Base-by-base conservation (phyloP, 2,113 vertebrate genomes). In the Rattus rattus region DNA sequence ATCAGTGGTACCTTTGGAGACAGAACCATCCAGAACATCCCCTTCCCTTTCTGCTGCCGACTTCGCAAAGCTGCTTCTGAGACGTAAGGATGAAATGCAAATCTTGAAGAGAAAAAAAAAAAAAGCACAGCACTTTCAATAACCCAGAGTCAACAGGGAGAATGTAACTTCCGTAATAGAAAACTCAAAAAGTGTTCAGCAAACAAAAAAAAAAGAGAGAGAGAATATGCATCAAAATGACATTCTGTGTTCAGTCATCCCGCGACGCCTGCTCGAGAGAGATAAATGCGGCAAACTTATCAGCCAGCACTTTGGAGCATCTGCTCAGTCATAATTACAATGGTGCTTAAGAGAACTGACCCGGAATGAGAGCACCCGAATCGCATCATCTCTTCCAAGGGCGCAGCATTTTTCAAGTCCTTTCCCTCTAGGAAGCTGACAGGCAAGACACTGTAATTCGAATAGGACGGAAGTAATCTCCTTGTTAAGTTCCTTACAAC, bases 131-230 rank as follows among this genome's bases (percentile, higher is more conserved):
- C 94, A 88, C 30, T 76, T 94, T 88, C 67, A 88, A 94, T 91
- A 83, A 77, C 54, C 36, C 63, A 89, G 70, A 94, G n/a, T 81
- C 94, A 95, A 79, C 83, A 93, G 73, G 63, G 90, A 61, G 92
- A 97, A 84, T 96, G 73, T 94, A 86, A 97, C 61, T 88, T 79
- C 80, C 49, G 8, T 69, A 89, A 90, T 19, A 88, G 92, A 95
- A 94, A 95, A 92, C 77, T 87, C 63, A 70, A 63, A 90, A 96
- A 91, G 88, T 73, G 72, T 95, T 87, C 93, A 49, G 83, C 81
- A 95, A 96, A 81, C 76, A 90, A 88, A 93, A 59, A 56, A 56
- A 56, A 43, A 43, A 43, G 43, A 43, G 43, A 43, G 43, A 43
- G 43, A 43, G 59, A 77, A 33, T 65, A 33, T 20, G 9, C 52